A percentile compares a stretch with the other conserved stretches of the same genome.
Evolutionary conservation across 2,888 invertebrate species (phyloP).

Genomic region (Thymelicus sylvestris): DNA sequence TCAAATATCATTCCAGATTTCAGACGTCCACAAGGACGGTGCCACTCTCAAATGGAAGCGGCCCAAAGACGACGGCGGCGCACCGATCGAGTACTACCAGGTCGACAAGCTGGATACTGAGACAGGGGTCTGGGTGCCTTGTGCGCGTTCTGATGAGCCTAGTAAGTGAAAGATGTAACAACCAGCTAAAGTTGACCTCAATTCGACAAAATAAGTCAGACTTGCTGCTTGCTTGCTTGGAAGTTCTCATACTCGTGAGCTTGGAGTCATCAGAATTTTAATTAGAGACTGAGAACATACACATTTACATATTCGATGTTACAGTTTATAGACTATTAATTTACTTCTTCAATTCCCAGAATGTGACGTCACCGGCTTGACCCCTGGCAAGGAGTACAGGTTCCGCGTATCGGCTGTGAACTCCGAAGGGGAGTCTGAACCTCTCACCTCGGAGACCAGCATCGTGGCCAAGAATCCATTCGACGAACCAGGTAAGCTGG

Average conservation of each 20-base stretch:
- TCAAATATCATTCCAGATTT: conserved; percentile 62
- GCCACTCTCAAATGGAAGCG: conserved; percentile 98
- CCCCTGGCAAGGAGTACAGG: conserved; percentile 96
- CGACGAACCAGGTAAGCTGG: conserved; percentile 91
- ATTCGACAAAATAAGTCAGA: too few relatives aligned
- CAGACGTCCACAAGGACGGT: conserved; percentile 96
- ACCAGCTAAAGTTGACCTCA: too few relatives aligned
- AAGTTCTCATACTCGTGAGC: too few relatives aligned
- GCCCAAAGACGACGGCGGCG: conserved; percentile 97
- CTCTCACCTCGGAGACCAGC: conserved; percentile 93
- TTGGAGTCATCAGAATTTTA: too few relatives aligned
- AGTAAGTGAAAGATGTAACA: conserved; percentile 72
- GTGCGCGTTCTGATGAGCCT: conserved; percentile 92
- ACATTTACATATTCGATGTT: too few relatives aligned
- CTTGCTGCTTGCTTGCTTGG: too few relatives aligned
- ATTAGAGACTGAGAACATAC: too few relatives aligned
- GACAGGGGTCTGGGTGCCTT: conserved; percentile 95
- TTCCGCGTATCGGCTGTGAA: conserved; percentile 98
- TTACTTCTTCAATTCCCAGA: conserved; percentile 63
- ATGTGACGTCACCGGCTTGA: conserved; percentile 93
- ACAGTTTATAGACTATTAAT: background rate
- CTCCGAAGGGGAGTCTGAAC: conserved; percentile 97
- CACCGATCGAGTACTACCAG: conserved; percentile 97
- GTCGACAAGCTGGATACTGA: conserved; percentile 97
- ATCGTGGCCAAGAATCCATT: conserved; percentile 99